Evolutionary conservation across 2,797 vertebrate species (phyloP), one percentile per base, ranked within the genome.

Genomic region (Hoplostethus atlanticus): DNA sequence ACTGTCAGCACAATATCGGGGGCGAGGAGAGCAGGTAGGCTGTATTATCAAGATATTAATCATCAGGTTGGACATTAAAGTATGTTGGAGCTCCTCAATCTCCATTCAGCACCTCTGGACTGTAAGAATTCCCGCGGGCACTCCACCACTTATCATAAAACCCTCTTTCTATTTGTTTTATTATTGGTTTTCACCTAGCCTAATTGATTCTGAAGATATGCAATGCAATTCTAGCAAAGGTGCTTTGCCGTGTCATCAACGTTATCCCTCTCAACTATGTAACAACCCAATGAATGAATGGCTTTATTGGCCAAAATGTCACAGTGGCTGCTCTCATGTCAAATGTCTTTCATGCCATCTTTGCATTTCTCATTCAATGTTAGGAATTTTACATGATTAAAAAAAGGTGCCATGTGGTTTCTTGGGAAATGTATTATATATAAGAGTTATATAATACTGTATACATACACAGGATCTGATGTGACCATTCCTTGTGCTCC

Each of bases 21-120:
- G 85, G 78, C 3, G 47, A 52, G 68, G 78, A 40, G 77, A 80
- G 82, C 80, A 86, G 87, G 78, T 80, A 67, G 63, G 77, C 69
- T 0, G 57, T 72, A 67, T 92, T 91, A 90, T 91, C 84, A 80
- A 84, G 85, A 86, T 84, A 90, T 93, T 87, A 86, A 92, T 92
- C 90, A 92, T 87, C 63, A 58, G 89, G 67, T 70, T 80, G 74
- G 86, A 89, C 70, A 80, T 88, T 82, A 87, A 87, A 79, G 77
- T 52, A 69, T 61, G 74, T 67, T 73, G 25, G 56, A 66, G 73
- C 17, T 50, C 8, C 53, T 87, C 70, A 53, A 76, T 87, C 85
- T 89, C 60, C 66, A 78, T 84, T 76, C 70, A 25, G 52, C 59
- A 42, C 52, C 15, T 62, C 61, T 67, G 46, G 56, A 64, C 76